phyloP scores from a whole-genome alignment of 2,113 vertebrate genomes.

The Phylloscopus trochiloides region DNA sequence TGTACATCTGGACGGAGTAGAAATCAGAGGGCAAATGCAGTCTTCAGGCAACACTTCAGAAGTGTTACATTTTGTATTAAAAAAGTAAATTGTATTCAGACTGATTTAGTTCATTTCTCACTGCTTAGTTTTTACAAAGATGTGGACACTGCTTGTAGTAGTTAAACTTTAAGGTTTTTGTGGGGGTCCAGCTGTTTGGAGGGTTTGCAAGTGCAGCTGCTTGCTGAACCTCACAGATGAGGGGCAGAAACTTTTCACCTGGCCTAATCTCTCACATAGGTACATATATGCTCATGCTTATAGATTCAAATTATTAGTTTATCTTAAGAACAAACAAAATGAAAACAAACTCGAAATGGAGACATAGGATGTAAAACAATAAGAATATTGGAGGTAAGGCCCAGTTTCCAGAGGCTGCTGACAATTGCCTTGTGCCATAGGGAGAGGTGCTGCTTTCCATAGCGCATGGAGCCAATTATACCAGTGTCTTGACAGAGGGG shows the following conservation, averaged over 20 bases:
- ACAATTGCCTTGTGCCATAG: accelerated
- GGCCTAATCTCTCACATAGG: not conserved
- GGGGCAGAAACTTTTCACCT: not conserved
- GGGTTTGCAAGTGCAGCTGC: not conserved
- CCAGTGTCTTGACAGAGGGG: not conserved
- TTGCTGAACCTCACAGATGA: not conserved
- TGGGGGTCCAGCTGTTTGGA: not conserved
- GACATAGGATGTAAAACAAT: accelerated
- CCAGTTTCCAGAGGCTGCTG: not conserved
- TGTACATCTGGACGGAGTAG: not conserved
- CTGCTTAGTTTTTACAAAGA: not conserved
- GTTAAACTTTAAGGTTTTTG: not conserved
- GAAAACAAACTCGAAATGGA: not conserved
- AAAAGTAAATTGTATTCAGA: not conserved
- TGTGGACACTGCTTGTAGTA: not conserved
- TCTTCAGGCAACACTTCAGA: not conserved
- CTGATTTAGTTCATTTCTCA: not conserved
- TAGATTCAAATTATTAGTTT: not conserved
- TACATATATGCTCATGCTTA: not conserved
- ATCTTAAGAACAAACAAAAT: not conserved
- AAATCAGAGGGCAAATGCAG: not conserved
- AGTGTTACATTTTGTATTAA: not conserved
- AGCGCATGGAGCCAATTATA: not conserved
- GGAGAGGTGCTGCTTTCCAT: not conserved
- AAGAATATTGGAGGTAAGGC: not conserved